Percentiles rank a stretch among this genome's conserved stretches.
Evolutionary conservation across 2,113 vertebrate species (phyloP).

Genomic region (Gymnocephalus cernua): DNA sequence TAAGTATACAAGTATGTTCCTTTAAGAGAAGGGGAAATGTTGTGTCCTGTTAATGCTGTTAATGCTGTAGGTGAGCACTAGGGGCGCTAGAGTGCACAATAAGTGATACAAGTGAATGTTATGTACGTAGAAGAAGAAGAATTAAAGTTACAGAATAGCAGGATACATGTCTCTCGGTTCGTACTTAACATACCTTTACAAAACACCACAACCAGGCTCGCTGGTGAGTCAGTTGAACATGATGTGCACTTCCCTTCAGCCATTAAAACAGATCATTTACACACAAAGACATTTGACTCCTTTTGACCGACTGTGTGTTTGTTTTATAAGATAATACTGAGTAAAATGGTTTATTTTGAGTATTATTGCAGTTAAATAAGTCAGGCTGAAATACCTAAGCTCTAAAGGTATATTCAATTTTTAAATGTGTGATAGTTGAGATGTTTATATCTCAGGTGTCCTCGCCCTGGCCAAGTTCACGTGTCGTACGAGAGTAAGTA

Average conservation of each 20-base stretch:
- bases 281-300: background rate
- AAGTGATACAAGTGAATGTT: no score
- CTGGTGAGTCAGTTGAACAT: constrained; percentile 85
- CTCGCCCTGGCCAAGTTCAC: constrained; percentile 91
- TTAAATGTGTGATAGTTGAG: background rate
- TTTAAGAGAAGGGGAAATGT: no score
- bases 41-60: no score
- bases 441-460: background rate
- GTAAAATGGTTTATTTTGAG: background rate
- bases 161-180: no score
- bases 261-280: no score
- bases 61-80: no score
- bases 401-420: background rate
- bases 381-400: background rate
- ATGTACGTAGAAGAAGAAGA: no score
- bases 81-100: no score
- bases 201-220: constrained; percentile 97
- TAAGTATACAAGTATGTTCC: no score
- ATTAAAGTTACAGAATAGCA: no score
- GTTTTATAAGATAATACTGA: background rate
- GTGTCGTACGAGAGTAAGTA: constrained; percentile 94
- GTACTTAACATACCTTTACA: no score
- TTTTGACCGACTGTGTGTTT: background rate
- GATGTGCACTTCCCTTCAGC: background rate
- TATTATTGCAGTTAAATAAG: background rate